A percentile compares a stretch with the other conserved stretches of the same genome.
Conservation (phyloP, 2,888 invertebrate species). For the Mimas tiliae region DNA sequence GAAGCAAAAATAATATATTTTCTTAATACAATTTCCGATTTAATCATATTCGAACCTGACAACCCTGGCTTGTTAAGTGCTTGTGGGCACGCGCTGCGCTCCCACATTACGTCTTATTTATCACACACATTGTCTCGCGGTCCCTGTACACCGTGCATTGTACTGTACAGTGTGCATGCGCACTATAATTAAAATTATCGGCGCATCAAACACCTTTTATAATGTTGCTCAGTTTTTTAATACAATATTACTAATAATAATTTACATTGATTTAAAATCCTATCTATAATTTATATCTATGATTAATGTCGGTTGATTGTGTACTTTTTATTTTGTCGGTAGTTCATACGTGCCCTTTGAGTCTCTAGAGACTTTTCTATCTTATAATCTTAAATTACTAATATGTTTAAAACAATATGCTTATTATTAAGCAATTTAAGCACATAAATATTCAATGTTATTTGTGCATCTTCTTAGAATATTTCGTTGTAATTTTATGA, state of each 20-base stretch:
- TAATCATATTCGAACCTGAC: neutral
- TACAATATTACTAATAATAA: neutral
- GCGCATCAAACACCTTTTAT: neutral
- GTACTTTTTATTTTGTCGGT: neutral
- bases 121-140: neutral
- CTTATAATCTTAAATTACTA: too few species aligned
- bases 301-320: neutral
- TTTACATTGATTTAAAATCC: neutral
- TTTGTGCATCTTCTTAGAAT: neutral
- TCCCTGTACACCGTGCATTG: neutral
- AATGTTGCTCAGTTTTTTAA: neutral
- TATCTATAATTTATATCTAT: neutral
- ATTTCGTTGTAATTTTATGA: neutral
- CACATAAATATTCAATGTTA: too few species aligned
- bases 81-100: conserved; percentile 2
- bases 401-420: neutral
- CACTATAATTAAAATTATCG: conserved; percentile 11
- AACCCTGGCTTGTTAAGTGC: neutral
- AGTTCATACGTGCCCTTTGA: neutral
- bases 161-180: neutral
- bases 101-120: conserved; percentile 11
- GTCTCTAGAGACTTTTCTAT: neutral
- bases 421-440: too few species aligned
- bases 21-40: too few species aligned
- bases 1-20: too few species aligned